phyloP scores from a whole-genome alignment of 2,113 vertebrate genomes.

The Psilopogon haemacephalus region DNA sequence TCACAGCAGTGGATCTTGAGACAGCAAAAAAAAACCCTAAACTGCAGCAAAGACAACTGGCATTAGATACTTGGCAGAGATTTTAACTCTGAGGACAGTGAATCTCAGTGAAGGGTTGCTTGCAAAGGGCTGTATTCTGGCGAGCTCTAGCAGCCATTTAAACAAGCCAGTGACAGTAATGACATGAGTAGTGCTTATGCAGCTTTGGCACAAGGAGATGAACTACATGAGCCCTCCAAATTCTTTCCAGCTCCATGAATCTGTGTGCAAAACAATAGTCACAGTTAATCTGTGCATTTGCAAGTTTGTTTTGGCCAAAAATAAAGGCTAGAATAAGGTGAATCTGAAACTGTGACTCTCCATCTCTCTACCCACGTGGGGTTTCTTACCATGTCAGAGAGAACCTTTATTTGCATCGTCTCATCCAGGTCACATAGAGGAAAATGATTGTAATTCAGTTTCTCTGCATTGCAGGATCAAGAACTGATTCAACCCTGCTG shows the following conservation, averaged over 20 bases:
- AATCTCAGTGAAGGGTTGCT: not conserved
- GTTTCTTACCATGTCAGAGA: not conserved
- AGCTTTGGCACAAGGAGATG: slow-evolving; percentile 1
- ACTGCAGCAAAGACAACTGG: not conserved
- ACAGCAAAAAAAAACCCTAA: not conserved
- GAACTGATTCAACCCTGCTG: slow-evolving; percentile 36
- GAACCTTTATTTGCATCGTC: not conserved
- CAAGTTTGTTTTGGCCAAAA: not conserved
- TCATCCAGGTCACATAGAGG: not conserved
- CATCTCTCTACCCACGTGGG: not conserved
- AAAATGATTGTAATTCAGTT: slow-evolving; percentile 4
- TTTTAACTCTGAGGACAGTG: not conserved
- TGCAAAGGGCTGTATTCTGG: not conserved
- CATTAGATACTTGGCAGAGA: not conserved
- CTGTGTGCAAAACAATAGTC: not conserved
- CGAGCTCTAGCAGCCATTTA: not conserved
- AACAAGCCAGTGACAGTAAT: slow-evolving; percentile 13
- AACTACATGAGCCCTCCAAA: not conserved
- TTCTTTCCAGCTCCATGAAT: not conserved
- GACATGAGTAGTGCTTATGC: not conserved
- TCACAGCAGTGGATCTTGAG: not conserved
- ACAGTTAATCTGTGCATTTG: not conserved
- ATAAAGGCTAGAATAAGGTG: not conserved
- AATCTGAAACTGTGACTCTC: not conserved
- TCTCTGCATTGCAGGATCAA: slow-evolving; percentile 40